Evolutionary conservation across 1,140 invertebrate genomes (phyloP).

Genomic region (Solen grandis): DNA sequence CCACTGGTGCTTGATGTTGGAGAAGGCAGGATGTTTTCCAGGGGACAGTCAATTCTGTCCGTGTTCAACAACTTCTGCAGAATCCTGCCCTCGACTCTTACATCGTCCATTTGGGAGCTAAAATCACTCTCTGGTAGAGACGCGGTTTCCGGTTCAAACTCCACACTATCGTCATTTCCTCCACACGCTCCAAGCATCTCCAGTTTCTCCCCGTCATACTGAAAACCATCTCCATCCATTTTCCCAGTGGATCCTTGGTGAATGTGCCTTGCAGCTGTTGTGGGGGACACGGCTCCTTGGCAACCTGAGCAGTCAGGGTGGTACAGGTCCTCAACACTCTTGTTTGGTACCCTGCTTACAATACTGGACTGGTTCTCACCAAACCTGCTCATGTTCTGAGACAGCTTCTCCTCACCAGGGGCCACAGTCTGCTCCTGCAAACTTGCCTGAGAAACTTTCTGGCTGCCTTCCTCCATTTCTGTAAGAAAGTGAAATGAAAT

Average conservation of each 20-base stretch:
- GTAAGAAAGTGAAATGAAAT: not conserved
- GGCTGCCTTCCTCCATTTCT: slow-evolving; percentile 30
- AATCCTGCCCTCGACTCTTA: slow-evolving; percentile 39
- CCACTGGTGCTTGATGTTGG: not conserved
- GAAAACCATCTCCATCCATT: slow-evolving; percentile 4
- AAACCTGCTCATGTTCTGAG: slow-evolving; percentile 28
- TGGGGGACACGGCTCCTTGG: slow-evolving; percentile 11
- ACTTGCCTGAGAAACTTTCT: slow-evolving; percentile 29
- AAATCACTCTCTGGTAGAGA: not conserved
- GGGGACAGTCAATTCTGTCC: slow-evolving; percentile 34
- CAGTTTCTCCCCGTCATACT: slow-evolving; percentile 21
- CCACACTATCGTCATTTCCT: not conserved
- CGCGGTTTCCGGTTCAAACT: not conserved
- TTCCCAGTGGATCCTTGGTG: slow-evolving; percentile 23
- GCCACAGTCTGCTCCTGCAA: not conserved
- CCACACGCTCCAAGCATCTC: slow-evolving; percentile 41
- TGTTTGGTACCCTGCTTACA: slow-evolving; percentile 54
- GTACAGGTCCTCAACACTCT: slow-evolving; percentile 56
- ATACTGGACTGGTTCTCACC: slow-evolving; percentile 52
- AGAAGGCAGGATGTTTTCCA: not conserved
- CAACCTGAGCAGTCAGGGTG: slow-evolving; percentile 44
- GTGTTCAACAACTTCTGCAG: slow-evolving; percentile 51
- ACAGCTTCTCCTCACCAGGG: not conserved
- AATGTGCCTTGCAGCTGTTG: slow-evolving; percentile 11
- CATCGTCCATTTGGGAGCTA: slow-evolving; percentile 20